Percentiles rank a stretch among this genome's conserved stretches.
These are phyloP conservation scores for Carterocephalus palaemon DNA, from an alignment of 2,888 invertebrate genomes.

Conservation along the genomic window DNA sequence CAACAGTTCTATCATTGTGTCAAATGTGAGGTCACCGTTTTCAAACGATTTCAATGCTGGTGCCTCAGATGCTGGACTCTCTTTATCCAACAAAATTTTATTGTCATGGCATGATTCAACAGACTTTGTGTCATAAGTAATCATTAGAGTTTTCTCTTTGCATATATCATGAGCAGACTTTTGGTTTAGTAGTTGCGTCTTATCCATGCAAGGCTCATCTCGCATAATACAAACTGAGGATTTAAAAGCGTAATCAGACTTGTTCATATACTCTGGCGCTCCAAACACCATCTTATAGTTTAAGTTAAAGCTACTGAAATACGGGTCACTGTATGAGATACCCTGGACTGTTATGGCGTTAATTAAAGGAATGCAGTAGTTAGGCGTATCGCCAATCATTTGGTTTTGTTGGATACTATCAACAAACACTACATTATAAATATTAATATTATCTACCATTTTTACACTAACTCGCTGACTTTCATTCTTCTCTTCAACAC, in stretches of 20 bases:
- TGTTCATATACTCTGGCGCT: conserved; percentile 79
- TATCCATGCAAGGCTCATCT: conserved; percentile 68
- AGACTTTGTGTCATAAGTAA: conserved; percentile 57
- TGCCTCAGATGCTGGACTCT: conserved; percentile 44
- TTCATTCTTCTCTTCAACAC: conserved; percentile 75
- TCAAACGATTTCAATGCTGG: conserved; percentile 56
- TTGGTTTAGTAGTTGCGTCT: conserved; percentile 67
- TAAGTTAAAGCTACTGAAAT: conserved; percentile 80
- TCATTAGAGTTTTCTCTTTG: conserved; percentile 68
- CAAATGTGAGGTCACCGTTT: conserved; percentile 74
- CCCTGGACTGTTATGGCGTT: conserved; percentile 81
- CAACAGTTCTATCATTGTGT: conserved; percentile 66
- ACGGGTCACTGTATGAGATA: conserved; percentile 80
- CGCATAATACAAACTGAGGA: conserved; percentile 78
- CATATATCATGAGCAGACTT: conserved; percentile 67
- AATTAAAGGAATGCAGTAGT: conserved; percentile 80
- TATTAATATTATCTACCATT: conserved; percentile 79
- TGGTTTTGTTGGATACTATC: conserved; percentile 80
- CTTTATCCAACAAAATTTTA: conserved; percentile 58
- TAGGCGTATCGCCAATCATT: conserved; percentile 79
- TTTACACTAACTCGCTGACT: conserved; percentile 78
- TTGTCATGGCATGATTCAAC: conserved; percentile 71
- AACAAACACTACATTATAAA: conserved; percentile 79
- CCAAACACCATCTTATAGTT: conserved; percentile 77
- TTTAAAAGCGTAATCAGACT: conserved; percentile 82